These are phyloP conservation scores for Neostethus bicornis DNA, from an alignment of 2,797 vertebrate species.

Conservation along the genomic window DNA sequence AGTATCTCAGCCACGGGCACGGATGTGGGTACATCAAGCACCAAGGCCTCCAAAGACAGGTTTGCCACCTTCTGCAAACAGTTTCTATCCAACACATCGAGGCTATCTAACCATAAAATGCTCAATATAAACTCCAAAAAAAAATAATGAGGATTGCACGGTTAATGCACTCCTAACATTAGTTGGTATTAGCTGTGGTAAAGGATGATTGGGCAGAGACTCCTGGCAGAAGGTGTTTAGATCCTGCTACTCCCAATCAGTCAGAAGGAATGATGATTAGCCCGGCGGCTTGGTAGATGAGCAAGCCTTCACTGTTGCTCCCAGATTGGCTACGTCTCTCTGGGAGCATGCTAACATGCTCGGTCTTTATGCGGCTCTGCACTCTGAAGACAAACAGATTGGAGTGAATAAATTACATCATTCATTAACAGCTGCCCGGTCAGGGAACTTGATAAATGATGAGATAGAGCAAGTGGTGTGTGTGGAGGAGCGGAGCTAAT, in stretches of 20 bases:
- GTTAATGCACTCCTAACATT: slow-evolving; percentile 23
- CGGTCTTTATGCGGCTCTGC: slow-evolving; percentile 27
- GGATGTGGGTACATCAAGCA: too few relatives aligned
- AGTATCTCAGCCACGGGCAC: too few relatives aligned
- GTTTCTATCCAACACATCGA: too few relatives aligned
- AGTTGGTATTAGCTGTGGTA: slow-evolving; percentile 25
- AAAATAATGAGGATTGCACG: too few relatives aligned
- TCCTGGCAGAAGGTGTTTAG: slow-evolving; percentile 47
- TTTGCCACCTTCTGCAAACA: too few relatives aligned
- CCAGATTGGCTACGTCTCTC: slow-evolving; percentile 16
- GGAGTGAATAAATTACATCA: slow-evolving; percentile 73
- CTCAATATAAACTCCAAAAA: too few relatives aligned
- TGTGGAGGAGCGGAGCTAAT: slow-evolving; percentile 56
- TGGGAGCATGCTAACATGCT: slow-evolving; percentile 5
- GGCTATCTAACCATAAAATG: too few relatives aligned
- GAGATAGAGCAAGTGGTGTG: slow-evolving; percentile 49
- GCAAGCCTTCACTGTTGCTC: slow-evolving; percentile 26
- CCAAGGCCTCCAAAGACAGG: too few relatives aligned
- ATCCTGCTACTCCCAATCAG: slow-evolving; percentile 47
- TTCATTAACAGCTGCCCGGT: slow-evolving; percentile 69
- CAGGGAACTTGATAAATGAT: slow-evolving; percentile 69
- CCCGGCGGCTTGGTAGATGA: slow-evolving; percentile 25
- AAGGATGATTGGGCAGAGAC: slow-evolving; percentile 55
- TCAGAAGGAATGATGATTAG: slow-evolving; percentile 41
- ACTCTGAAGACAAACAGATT: slow-evolving; percentile 69